A percentile compares a stretch with the other conserved stretches of the same genome.
Evolutionary conservation across 2,113 vertebrate species (phyloP).

Genomic region (Struthidea cinerea): DNA sequence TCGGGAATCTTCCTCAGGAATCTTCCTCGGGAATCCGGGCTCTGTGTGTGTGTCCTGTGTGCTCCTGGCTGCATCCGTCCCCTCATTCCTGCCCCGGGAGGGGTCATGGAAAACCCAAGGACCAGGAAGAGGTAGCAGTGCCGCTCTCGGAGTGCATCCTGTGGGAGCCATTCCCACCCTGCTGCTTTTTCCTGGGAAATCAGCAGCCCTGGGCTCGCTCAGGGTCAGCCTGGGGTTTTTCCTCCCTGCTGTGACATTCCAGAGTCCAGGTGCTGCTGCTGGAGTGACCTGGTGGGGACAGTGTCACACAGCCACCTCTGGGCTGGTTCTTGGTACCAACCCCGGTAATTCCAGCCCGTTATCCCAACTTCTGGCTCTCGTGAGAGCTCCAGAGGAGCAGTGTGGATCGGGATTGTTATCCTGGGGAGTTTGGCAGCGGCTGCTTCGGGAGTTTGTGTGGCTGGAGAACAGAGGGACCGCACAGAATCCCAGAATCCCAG

Average conservation of each 20-base stretch:
- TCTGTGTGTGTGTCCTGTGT: background rate
- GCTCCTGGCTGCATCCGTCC: background rate
- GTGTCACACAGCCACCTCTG: background rate
- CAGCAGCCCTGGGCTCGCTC: background rate
- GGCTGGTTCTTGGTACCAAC: accelerated
- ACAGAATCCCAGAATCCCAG: background rate
- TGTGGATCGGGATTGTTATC: accelerated
- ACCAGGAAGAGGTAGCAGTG: too few relatives aligned
- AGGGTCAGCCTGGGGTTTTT: accelerated
- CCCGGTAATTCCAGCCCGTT: background rate
- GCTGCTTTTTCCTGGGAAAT: background rate
- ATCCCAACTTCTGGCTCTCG: background rate
- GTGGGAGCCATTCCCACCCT: background rate
- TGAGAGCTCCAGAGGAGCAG: accelerated
- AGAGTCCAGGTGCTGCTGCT: background rate
- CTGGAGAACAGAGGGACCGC: background rate
- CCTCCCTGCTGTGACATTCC: background rate
- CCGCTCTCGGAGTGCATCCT: accelerated
- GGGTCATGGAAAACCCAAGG: background rate
- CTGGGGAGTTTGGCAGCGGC: background rate
- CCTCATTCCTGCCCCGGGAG: background rate
- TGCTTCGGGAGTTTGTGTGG: background rate
- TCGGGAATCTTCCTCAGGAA: background rate
- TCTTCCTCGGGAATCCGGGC: background rate
- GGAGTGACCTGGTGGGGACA: background rate